phyloP scores from a whole-genome alignment of 2,113 vertebrate genomes.

The Elephantulus edwardii region DNA sequence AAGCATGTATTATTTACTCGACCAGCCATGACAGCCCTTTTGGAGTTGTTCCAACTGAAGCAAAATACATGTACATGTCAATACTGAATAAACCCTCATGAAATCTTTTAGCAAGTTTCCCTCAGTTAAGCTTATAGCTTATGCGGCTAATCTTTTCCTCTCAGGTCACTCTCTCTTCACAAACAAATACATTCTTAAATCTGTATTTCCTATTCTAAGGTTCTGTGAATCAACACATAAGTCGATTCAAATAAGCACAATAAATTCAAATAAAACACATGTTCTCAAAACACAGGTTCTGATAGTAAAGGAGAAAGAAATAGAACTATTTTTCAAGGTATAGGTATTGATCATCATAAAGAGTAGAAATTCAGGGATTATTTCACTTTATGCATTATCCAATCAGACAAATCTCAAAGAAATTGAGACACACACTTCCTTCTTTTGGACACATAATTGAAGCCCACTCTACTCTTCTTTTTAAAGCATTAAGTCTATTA shows the following conservation, averaged over 20 bases:
- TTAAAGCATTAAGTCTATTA: not conserved
- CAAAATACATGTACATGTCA: constrained; percentile 68
- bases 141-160: constrained; percentile 59
- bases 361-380: not conserved
- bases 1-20: constrained; percentile 78
- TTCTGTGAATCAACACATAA: not conserved
- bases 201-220: constrained; percentile 42
- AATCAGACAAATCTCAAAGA: not conserved
- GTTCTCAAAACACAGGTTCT: not conserved
- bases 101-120: constrained; percentile 58
- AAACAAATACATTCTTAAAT: constrained; percentile 63
- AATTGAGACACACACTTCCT: not conserved
- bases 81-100: constrained; percentile 62
- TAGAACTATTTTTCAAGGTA: not conserved
- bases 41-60: constrained; percentile 73
- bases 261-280: not conserved
- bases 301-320: not conserved
- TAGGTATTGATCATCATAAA: not conserved
- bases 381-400: constrained; percentile 1
- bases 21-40: constrained; percentile 72
- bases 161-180: constrained; percentile 28
- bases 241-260: constrained; percentile 29
- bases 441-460: not conserved
- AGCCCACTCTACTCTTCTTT: not conserved
- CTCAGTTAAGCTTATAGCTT: constrained; percentile 55